Evolutionary conservation across 2,888 invertebrate genomes (phyloP), one percentile per base, ranked within the genome.

Genomic region (Chrysotoxum bicinctum): DNA sequence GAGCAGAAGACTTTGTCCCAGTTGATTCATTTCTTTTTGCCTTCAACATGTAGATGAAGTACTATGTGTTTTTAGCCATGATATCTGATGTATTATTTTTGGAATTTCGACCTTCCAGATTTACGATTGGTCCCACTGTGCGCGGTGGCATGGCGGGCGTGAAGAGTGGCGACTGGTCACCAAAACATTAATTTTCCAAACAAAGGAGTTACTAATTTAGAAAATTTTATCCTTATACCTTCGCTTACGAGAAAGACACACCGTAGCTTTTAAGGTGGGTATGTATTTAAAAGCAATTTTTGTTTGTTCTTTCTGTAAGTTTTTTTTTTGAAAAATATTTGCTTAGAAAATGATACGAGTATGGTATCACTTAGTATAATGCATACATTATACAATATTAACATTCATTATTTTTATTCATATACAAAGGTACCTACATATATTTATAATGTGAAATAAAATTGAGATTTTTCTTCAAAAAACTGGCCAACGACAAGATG

Each of bases 161-260:
- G 6, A 6, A 19, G 9, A 19, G 14, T 14, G 8, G 16, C n/a
- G 54, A 43, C 8, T 35, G 8, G 35, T 8, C 9, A 32, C 16
- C 30, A 56, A 19, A 50, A 64, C 32, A 64, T 76, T 77, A 82
- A 70, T 77, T 77, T 66, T 21, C 37, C 77, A 82, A 82, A 77
- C 72, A 82, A 77, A 82, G 81, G 72, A 66, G 77, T 73, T 40
- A 78, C 73, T 78, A 62, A 73, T 69, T 82, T 78, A 54, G 78
- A 73, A 68, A 73, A 82, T 77, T 78, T 68, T 54, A 78, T 73
- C 16, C 35, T 30, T 58, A 64, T 70, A 23, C 45, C 26, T 32
- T 5, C 21, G 8, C 35, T 32, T 48, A 52, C 40, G n/a, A 32
- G 10, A 23, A 48, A 35, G 45, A 58, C 14, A 75, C 45, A 14